These are phyloP conservation scores for Dinocampus coccinellae DNA, from an alignment of 2,888 invertebrate genomes.

Conservation along the genomic window DNA sequence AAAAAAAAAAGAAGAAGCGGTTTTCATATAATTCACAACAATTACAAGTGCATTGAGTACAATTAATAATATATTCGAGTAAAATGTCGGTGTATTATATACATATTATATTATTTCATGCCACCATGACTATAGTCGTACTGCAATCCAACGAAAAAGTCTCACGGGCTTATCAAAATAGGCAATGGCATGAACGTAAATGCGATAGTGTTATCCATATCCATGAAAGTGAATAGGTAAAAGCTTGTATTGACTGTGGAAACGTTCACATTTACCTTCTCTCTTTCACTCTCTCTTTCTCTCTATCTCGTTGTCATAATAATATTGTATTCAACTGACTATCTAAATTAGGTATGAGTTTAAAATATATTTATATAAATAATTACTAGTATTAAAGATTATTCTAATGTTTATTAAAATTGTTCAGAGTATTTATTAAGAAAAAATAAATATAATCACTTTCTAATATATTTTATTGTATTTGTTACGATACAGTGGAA, in stretches of 20 bases:
- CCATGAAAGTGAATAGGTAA: constrained; percentile 11
- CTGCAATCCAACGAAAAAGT: background rate
- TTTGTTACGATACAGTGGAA: too few relatives aligned
- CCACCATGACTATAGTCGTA: background rate
- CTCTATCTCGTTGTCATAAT: background rate
- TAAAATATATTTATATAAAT: background rate
- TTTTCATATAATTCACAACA: constrained; percentile 31
- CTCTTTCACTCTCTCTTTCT: background rate
- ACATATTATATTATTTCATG: background rate
- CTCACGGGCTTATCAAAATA: constrained; percentile 23
- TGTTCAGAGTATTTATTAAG: background rate
- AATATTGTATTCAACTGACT: background rate
- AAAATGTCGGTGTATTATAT: too few relatives aligned
- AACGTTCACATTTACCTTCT: too few relatives aligned
- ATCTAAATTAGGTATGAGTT: background rate
- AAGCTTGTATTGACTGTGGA: too few relatives aligned
- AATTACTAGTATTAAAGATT: background rate
- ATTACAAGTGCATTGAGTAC: background rate
- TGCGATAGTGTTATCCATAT: constrained; percentile 36
- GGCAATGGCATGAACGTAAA: constrained; percentile 26
- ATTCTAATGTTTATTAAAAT: background rate
- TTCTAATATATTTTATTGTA: too few relatives aligned
- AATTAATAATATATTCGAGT: background rate
- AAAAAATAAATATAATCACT: background rate
- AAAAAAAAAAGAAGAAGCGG: too few relatives aligned